A percentile compares a stretch with the other conserved stretches of the same genome.
phyloP scores from a whole-genome alignment of 2,113 vertebrate genomes.

The Lepidothrix coronata region DNA sequence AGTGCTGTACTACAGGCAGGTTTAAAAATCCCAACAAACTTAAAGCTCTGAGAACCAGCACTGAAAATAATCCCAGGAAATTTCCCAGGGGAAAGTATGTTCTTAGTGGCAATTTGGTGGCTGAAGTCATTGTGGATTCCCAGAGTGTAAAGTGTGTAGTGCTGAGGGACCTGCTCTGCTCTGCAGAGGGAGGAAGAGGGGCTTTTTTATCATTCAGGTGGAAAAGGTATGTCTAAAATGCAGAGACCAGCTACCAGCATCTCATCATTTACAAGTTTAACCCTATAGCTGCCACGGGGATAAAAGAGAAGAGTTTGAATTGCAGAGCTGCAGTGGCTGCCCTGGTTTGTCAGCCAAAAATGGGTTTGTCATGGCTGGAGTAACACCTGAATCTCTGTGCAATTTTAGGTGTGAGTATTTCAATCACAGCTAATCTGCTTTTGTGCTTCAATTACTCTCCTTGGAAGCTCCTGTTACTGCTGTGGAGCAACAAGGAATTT shows the following conservation, averaged over 20 bases:
- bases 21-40: not conserved
- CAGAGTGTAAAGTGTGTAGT: not conserved
- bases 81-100: not conserved
- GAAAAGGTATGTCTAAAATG: not conserved
- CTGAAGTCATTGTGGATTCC: not conserved
- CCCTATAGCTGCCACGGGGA: not conserved
- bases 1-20: not conserved
- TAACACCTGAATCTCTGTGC: not conserved
- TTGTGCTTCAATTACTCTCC: not conserved
- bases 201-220: not conserved
- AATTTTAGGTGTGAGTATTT: not conserved
- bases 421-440: not conserved
- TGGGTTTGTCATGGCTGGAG: not conserved
- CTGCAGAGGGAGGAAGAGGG: not conserved
- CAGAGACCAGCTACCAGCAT: not conserved
- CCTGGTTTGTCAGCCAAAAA: not conserved
- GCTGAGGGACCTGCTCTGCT: not conserved
- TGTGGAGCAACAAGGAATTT: not conserved
- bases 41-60: not conserved
- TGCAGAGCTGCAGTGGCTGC: not conserved
- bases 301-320: not conserved
- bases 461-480: not conserved
- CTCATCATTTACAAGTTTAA: not conserved
- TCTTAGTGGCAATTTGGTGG: not conserved
- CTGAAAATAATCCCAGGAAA: not conserved